Evolutionary conservation across 2,888 invertebrate genomes (phyloP).

Genomic region (Rotaria sp.): DNA sequence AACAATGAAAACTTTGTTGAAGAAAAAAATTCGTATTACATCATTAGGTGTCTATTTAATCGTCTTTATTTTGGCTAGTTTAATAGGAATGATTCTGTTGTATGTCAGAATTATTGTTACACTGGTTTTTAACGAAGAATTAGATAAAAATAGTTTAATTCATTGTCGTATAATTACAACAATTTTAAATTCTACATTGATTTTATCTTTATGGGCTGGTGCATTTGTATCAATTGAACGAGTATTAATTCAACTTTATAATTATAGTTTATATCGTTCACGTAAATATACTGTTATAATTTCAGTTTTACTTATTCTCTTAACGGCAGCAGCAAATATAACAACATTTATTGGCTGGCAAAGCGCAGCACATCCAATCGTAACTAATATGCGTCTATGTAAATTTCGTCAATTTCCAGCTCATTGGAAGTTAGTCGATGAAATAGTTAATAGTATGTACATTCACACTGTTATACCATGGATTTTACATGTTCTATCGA

Average conservation of each 20-base stretch:
- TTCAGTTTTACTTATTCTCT: not conserved
- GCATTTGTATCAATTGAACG: not conserved
- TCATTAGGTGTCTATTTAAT: not conserved
- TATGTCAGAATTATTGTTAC: not conserved
- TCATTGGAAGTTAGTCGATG: not conserved
- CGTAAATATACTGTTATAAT: not conserved
- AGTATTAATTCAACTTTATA: not conserved
- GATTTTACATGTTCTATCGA: not conserved
- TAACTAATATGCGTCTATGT: not conserved
- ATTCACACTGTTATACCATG: not conserved
- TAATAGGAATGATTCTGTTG: not conserved
- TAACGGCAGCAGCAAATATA: not conserved
- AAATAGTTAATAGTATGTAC: not conserved
- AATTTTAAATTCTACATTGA: no score
- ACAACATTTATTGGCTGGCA: not conserved
- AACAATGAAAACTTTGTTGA: not conserved
- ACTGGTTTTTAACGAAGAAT: not conserved
- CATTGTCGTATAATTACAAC: not conserved
- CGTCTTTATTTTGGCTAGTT: not conserved
- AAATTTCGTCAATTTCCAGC: not conserved
- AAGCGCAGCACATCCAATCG: not conserved
- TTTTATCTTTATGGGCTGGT: not conserved
- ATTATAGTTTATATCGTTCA: not conserved
- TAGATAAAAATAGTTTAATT: not conserved
- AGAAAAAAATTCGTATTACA: not conserved